Base-by-base conservation (phyloP, 2,888 invertebrate species). In the Vanessa cardui region DNA sequence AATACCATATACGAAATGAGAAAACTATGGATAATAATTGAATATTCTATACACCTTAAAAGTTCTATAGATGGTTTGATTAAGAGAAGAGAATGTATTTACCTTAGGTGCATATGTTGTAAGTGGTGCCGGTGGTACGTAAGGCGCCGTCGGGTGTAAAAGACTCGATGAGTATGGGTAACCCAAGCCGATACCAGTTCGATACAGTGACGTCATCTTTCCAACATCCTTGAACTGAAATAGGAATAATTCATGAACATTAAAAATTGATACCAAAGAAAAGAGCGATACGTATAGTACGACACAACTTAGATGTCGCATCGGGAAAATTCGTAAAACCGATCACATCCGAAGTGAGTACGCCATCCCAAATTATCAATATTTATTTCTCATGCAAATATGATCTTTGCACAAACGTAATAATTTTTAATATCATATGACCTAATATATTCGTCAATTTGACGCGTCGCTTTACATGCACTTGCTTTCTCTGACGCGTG, bases 101-200 rank as follows among this genome's bases (percentile, higher is more conserved):
- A 98, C 98, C 96, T 98, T 98, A 80, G 97, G 97, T 78, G 98
- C 96, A 86, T 97, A 98, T 49, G 97, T 94, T 73, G 97, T 95
- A 76, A 97, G 92, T 82, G 98, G 97, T 84, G 96, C 96, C 44
- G 98, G 97, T 71, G 98, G 97, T 79, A 96, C 97, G 87, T 98
- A 98, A 12, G 98, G 98, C 62, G 97, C 96, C 33, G 96, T 94
- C 56, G 97, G 96, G 90, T 97, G 97, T 72, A 97, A 91, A 66
- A 97, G 90, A 70, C 97, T 95, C 21, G 97, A 95, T 47, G 95
- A 95, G 78, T 92, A 92, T 1, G 97, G 96, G 87, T 97, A 98
- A 71, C 95, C 95, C 70, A 97, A 94, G n/a, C 96, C 96, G 71
- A 96, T 83, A 26, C 94, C 93, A 73, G 95, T 95, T 74, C 97